These are phyloP conservation scores for Dendroctonus ponderosae DNA, from an alignment of 1,140 invertebrate genomes.

Conservation along the genomic window DNA sequence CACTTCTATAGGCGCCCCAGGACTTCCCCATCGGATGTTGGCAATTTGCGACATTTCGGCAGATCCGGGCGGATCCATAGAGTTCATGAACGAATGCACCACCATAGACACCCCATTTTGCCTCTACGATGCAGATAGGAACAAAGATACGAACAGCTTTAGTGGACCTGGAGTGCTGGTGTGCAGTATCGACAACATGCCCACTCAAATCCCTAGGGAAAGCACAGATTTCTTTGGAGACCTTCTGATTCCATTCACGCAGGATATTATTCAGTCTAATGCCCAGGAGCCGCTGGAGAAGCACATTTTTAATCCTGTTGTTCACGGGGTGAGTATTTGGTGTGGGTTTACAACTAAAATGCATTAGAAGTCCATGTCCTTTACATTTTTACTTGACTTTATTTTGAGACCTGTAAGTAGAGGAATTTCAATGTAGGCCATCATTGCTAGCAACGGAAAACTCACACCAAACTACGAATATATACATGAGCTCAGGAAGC, in stretches of 20 bases:
- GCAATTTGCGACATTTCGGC: conserved; percentile 98
- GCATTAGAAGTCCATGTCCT: neutral
- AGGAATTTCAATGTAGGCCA: conserved; percentile 61
- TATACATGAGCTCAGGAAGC: conserved; percentile 82
- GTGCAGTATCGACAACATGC: conserved; percentile 99
- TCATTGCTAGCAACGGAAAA: conserved; percentile 93
- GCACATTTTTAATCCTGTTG: conserved; percentile 73
- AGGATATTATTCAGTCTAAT: conserved; percentile 89
- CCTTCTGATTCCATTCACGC: conserved; percentile 82
- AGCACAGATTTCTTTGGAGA: conserved; percentile 98
- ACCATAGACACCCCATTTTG: conserved; percentile 99
- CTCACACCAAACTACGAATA: conserved; percentile 94
- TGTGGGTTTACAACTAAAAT: neutral
- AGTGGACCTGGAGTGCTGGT: conserved; percentile 95
- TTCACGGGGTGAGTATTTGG: conserved; percentile 70
- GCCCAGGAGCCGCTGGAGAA: conserved; percentile 80
- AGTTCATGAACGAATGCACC: conserved; percentile 99
- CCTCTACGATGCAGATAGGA: conserved; percentile 96
- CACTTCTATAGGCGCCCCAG: conserved; percentile 78
- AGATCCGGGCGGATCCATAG: conserved; percentile 93
- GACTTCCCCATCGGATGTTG: conserved; percentile 85
- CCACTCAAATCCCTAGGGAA: conserved; percentile 95
- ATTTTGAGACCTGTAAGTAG: conserved; percentile 39
- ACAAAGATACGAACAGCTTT: conserved; percentile 95
- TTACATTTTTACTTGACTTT: neutral